Evolutionary conservation across 2,797 vertebrate genomes (phyloP), one percentile per base, ranked within the genome.

Genomic region (Sardinella longiceps): DNA sequence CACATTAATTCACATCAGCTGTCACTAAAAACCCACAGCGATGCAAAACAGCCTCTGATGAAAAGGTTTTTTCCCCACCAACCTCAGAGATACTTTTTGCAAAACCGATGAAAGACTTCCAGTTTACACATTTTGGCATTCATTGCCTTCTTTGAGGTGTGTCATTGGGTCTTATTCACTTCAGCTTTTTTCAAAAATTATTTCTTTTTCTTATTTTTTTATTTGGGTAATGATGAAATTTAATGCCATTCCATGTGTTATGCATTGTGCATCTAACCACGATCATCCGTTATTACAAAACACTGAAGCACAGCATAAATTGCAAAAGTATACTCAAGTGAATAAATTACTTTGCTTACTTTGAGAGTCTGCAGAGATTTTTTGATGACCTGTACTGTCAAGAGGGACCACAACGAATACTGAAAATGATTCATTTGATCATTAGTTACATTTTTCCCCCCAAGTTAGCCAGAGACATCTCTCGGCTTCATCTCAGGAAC

Each of bases 31-130:
- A 33, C 15, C 1, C 11, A 23, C 33, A 77, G 33, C 20, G 33
- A 77, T 77, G 15, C 39, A 43, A 43, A 77, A 23, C 37, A 89
- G 92, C 91, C 93, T 89, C 87, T 90, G 70, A 77, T 77, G 66
- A 18, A 33, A 74, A 20, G 15, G 15, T 12, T 74, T 30, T n/a
- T n/a, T n/a, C n/a, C 20, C 28, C 25, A 20, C 66, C 25, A 14
- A 66, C 28, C 60, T 66, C 12, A 9, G 28, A 30, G 14, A 39
- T 43, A 20, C 37, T 77, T 39, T 77, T 28, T 5, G 70, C 18
- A 20, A 77, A 4, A 43, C 18, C 43, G 70, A 77, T 77, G 70
- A 77, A 77, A 77, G 70, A 37, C 20, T 9, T 23, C 5, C 30
- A 70, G 63, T 70, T 77, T 43, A 9, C 70, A 77, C 1, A 77